Evolutionary conservation across 2,113 vertebrate genomes (phyloP), one percentile per base, ranked within the genome.

Genomic region (Apeltes quadracus): DNA sequence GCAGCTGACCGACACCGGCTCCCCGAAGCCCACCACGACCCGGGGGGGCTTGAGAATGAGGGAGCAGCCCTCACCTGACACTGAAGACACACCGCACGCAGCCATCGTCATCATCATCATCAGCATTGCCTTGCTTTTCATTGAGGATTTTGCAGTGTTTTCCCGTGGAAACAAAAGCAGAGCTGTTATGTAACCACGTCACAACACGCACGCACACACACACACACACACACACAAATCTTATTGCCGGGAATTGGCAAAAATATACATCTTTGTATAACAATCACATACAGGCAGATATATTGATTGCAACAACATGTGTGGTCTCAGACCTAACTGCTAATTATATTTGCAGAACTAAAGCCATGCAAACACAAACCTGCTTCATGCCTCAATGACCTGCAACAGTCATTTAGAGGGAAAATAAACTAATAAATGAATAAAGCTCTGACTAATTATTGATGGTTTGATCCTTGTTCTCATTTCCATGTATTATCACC

Each of bases 21-120:
- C 92, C 55, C 93, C 94, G n/a, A 93, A 94, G 54, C 86, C 89
- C 79, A 94, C 93, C 83, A 94, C 94, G 0, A 87, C 91, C 76
- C 93, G 88, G 69, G 93, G 80, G 10, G 94, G 94, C 79, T 89
- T 92, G 62, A 94, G 91, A 75, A 90, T 81, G 0, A 94, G 87
- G 43, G 93, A 94, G 78, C 94, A 94, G 39, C 91, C 87, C 62
- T 94, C 93, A 76, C 88, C 90, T 79, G 91, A 91, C 58, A 85
- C 93, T 93, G 71, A 73, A 55, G n/a, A 67, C 71, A 79, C 8
- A 76, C 12, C 69, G 41, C 13, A 69, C n/a, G 18, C 36, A 59
- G 22, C 54, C 29, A 41, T 55, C 38, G 72, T 51, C 58, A 58
- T 7, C 4, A 25, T 6, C 50, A 2, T 14, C 18, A 9, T 23